Base-by-base conservation (phyloP, 2,797 vertebrate genomes). In the Todus mexicanus region DNA sequence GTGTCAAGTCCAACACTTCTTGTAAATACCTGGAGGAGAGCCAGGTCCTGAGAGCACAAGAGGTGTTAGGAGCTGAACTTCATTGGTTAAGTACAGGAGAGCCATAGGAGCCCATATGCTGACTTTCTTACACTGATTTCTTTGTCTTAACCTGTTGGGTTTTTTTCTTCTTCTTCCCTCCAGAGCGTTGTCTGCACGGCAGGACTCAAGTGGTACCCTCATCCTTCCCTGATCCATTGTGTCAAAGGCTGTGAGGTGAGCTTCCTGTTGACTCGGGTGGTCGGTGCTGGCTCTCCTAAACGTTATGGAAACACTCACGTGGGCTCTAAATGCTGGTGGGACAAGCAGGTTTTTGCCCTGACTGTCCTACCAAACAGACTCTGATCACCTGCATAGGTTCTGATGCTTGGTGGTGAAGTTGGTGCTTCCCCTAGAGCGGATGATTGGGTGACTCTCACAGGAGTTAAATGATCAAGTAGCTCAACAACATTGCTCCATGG, bases 221-320 rank as follows among this genome's bases (percentile, higher is more conserved):
- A 98, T 77, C 99, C 99, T 68, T 98, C 98, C 79, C 95, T 98
- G 85, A 98, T 99, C 77, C 98, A 98, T 97, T 99, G 99, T 97
- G 98, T 99, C 96, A 99, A 99, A 98, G 98, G 98, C 95, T 99
- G 99, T 38, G 99, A 99, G 98, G 99, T 99, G 97, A 98, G 98
- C 94, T 59, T 81, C 70, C 5, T 1, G 2, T 60, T 85, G 27
- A 31, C 79, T 86, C 66, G 10, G 43, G 37, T 59, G 81, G 47
- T 82, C 64, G 2, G 0, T 23, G 50, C 47, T 70, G 64, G 29
- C 26, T 56, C 43, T 69, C 50, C 69, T 33, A 27, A 29, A 25
- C 4, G 16, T 65, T 80, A 7, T 4, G 42, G 53, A 29, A 43
- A 50, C 37, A 60, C 38, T 64, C 54, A 2, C 18, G 0, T 42